Conservation (phyloP, 2,113 vertebrate species). For the Chloroceryle aenea region DNA sequence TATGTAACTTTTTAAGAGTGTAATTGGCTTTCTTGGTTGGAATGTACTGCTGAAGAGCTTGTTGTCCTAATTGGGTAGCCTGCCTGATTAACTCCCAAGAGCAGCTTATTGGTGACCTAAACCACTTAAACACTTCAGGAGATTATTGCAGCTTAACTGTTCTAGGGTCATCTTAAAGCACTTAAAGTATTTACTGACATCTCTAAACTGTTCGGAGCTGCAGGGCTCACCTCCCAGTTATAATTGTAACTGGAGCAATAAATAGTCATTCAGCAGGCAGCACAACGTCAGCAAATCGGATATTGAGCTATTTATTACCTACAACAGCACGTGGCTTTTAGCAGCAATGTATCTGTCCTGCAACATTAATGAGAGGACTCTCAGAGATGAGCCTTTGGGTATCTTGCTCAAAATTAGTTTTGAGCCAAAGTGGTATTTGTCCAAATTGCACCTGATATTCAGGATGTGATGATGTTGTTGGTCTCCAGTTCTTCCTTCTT, state of each 20-base stretch:
- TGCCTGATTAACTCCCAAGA: conserved; percentile 28
- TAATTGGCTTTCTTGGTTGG: background rate
- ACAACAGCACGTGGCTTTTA: accelerated
- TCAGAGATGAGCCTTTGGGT: background rate
- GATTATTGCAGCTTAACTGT: conserved; percentile 26
- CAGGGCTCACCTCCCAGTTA: background rate
- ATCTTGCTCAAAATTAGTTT: background rate
- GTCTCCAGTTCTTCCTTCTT: background rate
- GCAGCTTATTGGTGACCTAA: conserved; percentile 20
- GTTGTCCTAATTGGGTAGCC: background rate
- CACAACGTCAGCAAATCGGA: background rate
- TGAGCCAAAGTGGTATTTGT: background rate
- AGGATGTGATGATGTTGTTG: accelerated
- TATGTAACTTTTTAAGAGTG: background rate
- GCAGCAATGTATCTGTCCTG: background rate
- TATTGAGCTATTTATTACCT: background rate
- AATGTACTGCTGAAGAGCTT: background rate
- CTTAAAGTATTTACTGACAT: background rate
- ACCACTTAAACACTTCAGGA: conserved; percentile 38
- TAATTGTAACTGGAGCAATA: background rate
- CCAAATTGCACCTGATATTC: background rate
- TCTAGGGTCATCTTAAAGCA: background rate
- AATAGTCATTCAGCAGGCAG: background rate
- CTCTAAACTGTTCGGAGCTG: background rate
- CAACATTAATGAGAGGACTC: background rate